Conservation (phyloP, 2,797 vertebrate species). For the Micropoecilia bifurca region DNA sequence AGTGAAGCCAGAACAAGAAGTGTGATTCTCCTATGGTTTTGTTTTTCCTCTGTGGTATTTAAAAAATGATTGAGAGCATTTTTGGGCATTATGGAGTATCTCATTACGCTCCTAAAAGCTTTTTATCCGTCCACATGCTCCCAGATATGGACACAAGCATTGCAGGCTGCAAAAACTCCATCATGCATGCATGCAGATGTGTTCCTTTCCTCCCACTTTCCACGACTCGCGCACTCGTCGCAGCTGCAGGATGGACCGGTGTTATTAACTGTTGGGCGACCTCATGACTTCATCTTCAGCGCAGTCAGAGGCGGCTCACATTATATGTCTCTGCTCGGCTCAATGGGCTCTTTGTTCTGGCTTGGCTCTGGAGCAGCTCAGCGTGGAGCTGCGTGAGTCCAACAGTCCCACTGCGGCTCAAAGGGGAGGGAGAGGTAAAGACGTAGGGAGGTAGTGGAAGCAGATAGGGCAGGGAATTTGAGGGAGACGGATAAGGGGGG, state of each 20-base stretch:
- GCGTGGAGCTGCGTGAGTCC: slow-evolving; percentile 77
- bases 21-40: slow-evolving; percentile 64
- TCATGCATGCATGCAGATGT: slow-evolving; percentile 51
- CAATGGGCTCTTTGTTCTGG: slow-evolving; percentile 83
- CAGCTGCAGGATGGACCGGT: slow-evolving; percentile 66
- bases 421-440: slow-evolving; percentile 41
- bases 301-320: slow-evolving; percentile 77
- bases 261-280: slow-evolving; percentile 79
- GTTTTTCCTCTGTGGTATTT: slow-evolving; percentile 67
- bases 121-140: slow-evolving; percentile 61
- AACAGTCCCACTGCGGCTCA: slow-evolving; percentile 64
- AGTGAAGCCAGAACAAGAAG: slow-evolving; percentile 62
- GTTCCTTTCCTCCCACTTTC: slow-evolving; percentile 50
- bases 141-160: slow-evolving; percentile 50
- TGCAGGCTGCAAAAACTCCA: slow-evolving; percentile 35
- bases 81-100: slow-evolving; percentile 68
- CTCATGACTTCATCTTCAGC: slow-evolving; percentile 80
- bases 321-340: slow-evolving; percentile 78
- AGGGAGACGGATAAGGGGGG: slow-evolving; percentile 35
- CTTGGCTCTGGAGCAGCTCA: slow-evolving; percentile 79
- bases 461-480: slow-evolving; percentile 35
- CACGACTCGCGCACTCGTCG: slow-evolving; percentile 40
- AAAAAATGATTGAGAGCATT: slow-evolving; percentile 70
- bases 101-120: slow-evolving; percentile 73
- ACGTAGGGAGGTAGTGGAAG: slow-evolving; percentile 41